Evolutionary conservation across 2,888 invertebrate genomes (phyloP).

Genomic region (Euclidia mi): DNA sequence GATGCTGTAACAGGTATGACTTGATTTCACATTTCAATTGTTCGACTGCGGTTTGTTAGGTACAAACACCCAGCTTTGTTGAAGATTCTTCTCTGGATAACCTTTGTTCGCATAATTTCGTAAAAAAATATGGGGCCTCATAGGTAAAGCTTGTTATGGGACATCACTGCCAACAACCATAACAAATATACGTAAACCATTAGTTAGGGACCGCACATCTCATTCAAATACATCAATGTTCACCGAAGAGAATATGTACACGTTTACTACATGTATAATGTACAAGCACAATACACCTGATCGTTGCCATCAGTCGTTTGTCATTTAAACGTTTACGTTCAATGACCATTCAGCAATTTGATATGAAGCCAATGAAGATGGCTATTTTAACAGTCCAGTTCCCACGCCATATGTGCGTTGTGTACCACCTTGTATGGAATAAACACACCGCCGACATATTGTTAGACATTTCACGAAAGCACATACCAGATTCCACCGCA

Average conservation of each 20-base stretch:
- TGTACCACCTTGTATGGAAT: conserved; percentile 31
- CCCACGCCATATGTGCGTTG: conserved; percentile 50
- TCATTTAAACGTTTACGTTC: conserved; percentile 33
- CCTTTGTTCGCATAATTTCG: no score
- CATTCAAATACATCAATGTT: neutral
- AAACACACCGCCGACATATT: conserved; percentile 18
- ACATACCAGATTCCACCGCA: no score
- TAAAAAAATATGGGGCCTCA: no score
- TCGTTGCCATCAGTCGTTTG: conserved; percentile 26
- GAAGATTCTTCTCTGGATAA: no score
- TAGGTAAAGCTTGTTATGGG: no score
- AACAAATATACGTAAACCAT: no score
- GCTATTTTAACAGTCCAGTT: conserved; percentile 51
- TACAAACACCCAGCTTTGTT: no score
- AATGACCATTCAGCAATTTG: conserved; percentile 50
- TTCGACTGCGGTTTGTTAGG: no score
- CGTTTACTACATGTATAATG: neutral
- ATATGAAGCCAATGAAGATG: conserved; percentile 61
- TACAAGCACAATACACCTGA: conserved; percentile 18
- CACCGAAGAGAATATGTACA: neutral
- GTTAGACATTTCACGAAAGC: neutral
- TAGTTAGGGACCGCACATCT: no score
- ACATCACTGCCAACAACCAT: no score
- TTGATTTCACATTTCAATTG: no score
- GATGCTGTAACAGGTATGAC: no score